Evolutionary conservation across 1,140 invertebrate genomes (phyloP), one percentile per base, ranked within the genome.

Genomic region (Psix sp.): DNA sequence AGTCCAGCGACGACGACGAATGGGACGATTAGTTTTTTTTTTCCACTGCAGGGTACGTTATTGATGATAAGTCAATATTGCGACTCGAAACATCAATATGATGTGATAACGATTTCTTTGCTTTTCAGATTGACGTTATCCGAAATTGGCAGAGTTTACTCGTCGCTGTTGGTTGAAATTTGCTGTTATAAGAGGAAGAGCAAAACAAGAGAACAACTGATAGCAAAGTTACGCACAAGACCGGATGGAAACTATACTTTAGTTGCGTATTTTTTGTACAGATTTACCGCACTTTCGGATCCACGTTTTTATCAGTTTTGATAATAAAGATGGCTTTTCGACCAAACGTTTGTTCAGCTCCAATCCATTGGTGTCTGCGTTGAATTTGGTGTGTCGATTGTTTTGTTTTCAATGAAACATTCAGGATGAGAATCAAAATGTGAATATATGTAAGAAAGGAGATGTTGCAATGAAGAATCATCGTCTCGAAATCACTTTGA

Each of bases 1-100:
- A 91, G 35, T 88, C 88, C 31, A 89, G 89, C 66, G 87, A 88
- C 18, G 91, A 90, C 40, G 91, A 91, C 77, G 92, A 93, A 76
- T 94, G 92, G 92, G 92, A 93, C 80, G 89, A 91, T 66, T 90
- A 84, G 63, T 68, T 67, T 39, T 26, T 79, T 73, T 49, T 60
- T 45, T 10, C 52, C 38, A 51, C 11, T 16, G 1, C 21, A 46
- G 2, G 56, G 56, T 60, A 57, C 33, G 31, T 56, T 13, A 20
- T 13, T 35, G n/a, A 35, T 35, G 2, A 33, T 14, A 6, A 38
- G 36, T 13, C 11, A 35, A 13, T n/a, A n/a, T n/a, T n/a, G n/a
- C n/a, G n/a, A n/a, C n/a, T 24, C 13, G 1, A 13, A 13, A 35
- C 2, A 2, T 35, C 6, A 1, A 13, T 35, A 2, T 35, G n/a